These are phyloP conservation scores for Gadus chalcogrammus DNA, from an alignment of 2,113 vertebrate species.

Conservation along the genomic window DNA sequence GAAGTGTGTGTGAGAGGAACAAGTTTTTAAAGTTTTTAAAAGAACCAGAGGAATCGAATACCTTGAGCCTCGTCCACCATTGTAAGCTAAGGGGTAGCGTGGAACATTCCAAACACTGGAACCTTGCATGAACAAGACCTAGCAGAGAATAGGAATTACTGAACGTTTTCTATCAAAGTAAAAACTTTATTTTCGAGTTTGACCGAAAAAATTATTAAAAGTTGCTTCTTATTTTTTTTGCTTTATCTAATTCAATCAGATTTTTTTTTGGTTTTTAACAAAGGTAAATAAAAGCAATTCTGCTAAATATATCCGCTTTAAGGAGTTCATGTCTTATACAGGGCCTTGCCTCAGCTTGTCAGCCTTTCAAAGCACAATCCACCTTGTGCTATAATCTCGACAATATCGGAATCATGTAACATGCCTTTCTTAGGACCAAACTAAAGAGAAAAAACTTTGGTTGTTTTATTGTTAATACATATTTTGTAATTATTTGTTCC, in stretches of 20 bases:
- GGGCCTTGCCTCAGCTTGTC: constrained; percentile 4
- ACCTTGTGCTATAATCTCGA: constrained; percentile 8
- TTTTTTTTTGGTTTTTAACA: constrained; percentile 24
- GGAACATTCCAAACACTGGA: constrained; percentile 65
- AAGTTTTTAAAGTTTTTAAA: constrained; percentile 10
- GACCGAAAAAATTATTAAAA: constrained; percentile 25
- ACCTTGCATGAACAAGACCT: constrained; percentile 38
- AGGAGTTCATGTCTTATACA: constrained; percentile 5
- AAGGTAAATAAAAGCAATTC: constrained; percentile 8
- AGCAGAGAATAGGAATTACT: constrained; percentile 20
- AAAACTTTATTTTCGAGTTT: constrained; percentile 30
- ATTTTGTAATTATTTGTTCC: constrained; percentile 49
- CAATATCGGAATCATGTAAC: constrained; percentile 48
- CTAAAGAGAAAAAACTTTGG: constrained; percentile 8
- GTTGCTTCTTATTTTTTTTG: constrained; percentile 18
- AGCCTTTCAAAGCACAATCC: constrained; percentile 19
- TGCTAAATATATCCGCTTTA: constrained; percentile 20
- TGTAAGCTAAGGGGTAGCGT: constrained; percentile 20
- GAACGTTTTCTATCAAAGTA: constrained; percentile 33
- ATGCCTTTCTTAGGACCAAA: constrained; percentile 50
- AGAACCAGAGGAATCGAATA: constrained; percentile 4
- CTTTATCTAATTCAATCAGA: constrained; percentile 28
- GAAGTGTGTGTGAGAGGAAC: constrained; percentile 8
- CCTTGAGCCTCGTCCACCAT: constrained; percentile 40
- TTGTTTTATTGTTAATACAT: constrained; percentile 33